These are phyloP conservation scores for Microctonus brassicae DNA, from an alignment of 2,888 invertebrate species.

Conservation along the genomic window DNA sequence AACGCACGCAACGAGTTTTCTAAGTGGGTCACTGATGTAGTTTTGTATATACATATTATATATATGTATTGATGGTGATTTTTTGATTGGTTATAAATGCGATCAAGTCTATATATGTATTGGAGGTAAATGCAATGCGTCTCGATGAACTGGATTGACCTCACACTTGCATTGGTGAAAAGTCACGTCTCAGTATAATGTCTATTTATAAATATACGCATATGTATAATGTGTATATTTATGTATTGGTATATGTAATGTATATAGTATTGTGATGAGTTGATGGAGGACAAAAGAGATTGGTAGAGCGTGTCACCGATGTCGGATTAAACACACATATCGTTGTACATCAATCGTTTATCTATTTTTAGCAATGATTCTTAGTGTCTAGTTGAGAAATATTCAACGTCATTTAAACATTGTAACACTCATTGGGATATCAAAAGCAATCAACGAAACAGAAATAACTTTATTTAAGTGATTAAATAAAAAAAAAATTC, in stretches of 20 bases:
- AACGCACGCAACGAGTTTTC: conserved; percentile 27
- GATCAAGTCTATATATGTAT: conserved; percentile 30
- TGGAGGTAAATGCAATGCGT: conserved; percentile 28
- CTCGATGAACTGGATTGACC: conserved; percentile 43
- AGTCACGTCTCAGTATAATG: conserved; percentile 28
- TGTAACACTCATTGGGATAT: too few species aligned
- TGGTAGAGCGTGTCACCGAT: neutral
- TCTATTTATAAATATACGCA: too few species aligned
- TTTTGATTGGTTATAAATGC: neutral
- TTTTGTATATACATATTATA: neutral
- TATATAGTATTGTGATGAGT: neutral
- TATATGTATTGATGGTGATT: conserved; percentile 14
- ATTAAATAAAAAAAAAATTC: neutral
- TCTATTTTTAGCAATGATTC: conserved; percentile 13
- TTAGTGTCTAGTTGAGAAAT: neutral
- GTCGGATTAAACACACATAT: conserved; percentile 7
- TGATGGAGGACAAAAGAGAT: conserved; percentile 5
- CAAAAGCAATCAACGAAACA: too few species aligned
- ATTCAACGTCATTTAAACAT: neutral
- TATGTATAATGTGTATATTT: too few species aligned
- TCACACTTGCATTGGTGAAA: conserved; percentile 35
- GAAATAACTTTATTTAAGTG: too few species aligned
- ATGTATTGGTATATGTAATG: neutral
- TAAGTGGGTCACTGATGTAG: conserved; percentile 36
- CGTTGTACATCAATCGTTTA: neutral